These are phyloP conservation scores for Paguma larvata DNA, from an alignment of 2,797 vertebrate species.

Conservation along the genomic window DNA sequence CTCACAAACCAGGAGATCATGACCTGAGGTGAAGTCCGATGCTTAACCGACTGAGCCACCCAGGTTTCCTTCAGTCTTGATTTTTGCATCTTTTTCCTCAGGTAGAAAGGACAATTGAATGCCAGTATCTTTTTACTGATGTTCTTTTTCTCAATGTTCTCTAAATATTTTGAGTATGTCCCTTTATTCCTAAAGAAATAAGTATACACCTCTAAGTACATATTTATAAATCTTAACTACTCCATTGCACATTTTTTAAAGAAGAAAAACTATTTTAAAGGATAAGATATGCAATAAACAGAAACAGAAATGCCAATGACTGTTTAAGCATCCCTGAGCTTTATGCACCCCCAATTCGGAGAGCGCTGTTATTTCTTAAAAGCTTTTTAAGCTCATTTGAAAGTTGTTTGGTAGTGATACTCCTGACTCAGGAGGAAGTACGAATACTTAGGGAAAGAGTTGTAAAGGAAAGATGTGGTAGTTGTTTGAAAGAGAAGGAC, in stretches of 20 bases:
- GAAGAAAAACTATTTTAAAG: conserved; percentile 6
- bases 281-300: conserved; percentile 1
- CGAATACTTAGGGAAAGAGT: background rate
- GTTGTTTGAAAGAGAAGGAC: background rate
- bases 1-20: too few relatives aligned
- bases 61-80: conserved; percentile 55
- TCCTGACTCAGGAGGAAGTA: background rate
- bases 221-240: background rate
- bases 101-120: background rate
- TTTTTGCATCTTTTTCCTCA: conserved; percentile 54
- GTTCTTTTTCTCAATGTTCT: background rate
- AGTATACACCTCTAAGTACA: background rate
- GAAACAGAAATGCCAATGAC: background rate
- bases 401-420: background rate
- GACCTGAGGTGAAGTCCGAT: too few relatives aligned
- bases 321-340: background rate
- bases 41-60: too few relatives aligned
- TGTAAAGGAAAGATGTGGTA: background rate
- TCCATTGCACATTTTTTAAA: background rate
- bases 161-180: background rate
- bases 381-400: background rate
- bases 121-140: background rate
- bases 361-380: background rate
- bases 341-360: background rate
- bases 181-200: background rate